Evolutionary conservation across 2,888 invertebrate species (phyloP), one percentile per base, ranked within the genome.

Genomic region (Iselma pallidipennis): DNA sequence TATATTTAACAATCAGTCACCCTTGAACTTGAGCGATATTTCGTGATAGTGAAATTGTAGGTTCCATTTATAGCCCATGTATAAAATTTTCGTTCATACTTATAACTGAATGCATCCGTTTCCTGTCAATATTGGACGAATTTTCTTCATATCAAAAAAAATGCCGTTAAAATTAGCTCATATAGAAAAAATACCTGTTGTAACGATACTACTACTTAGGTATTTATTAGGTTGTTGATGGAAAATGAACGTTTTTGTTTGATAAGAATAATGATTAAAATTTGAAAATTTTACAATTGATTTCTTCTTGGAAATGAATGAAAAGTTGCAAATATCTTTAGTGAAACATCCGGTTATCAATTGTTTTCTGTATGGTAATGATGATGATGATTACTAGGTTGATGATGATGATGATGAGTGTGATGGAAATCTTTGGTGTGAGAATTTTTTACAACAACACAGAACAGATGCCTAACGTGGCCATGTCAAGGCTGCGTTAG

Each of bases 381-480:
- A 21, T 19, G 12, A 10, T 45, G 12, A 14, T 45, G 16, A 45
- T 45, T 10, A 45, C n/a, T n/a, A n/a, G 7, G 42, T 19, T 42
- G 42, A 45, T 45, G 21, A 45, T 45, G 19, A 25, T 25, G 25
- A 25, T 25, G 25, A 25, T 25, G 25, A 4, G 3, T 25, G 21
- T 37, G 37, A 16, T 45, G 45, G 6, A 14, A 33, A 33, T 33
- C 4, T 29, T 12, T 12, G 2, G 29, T 37, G 16, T 37, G 7
- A 37, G 9, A 37, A 37, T 37, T 37, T 67, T 66, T n/a, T n/a
- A n/a, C n/a, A n/a, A 67, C 67, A 72, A 71, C 64, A 65, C 59
- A 31, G 66, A 63, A 71, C 71, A 72, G 70, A 72, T 69, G 72
- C 71, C 67, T 70, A 70, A 71, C 67, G 66, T 71, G 70, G 64